Evolutionary conservation across 1,140 invertebrate species (phyloP), one percentile per base, ranked within the genome.

Genomic region (Caerostris extrusa): DNA sequence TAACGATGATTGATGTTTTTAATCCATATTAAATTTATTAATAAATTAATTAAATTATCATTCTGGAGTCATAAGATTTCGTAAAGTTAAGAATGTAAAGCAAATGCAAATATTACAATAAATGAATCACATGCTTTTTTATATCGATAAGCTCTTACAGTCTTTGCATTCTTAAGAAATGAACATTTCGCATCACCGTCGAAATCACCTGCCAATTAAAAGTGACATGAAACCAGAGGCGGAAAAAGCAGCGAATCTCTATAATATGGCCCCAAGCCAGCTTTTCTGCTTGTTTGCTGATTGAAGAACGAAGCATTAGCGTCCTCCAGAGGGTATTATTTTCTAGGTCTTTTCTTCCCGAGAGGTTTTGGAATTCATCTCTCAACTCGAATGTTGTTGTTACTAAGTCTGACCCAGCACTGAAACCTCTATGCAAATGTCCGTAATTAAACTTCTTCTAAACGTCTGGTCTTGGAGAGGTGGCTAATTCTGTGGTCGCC

Each of bases 361-460:
- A 50, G 69, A 34, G 69, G 5, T 10, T 53, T 10, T 77, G 19
- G 8, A 61, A 12, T 34, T 34, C 60, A 12, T 61, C 60, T 61
- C 34, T 77, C 69, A 12, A 34, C 34, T 34, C 34, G 34, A 34
- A 34, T 34, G 8, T 77, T 77, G 19, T 77, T 77, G 69, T 77
- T 77, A 77, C 69, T 53, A 77, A 77, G 69, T 77, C 50, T 77
- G 69, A 77, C 69, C 69, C 69, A 34, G 69, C 69, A 77, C 69
- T 77, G 69, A 77, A 77, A 77, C 69, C 69, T 77, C 69, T 77
- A 77, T 77, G 69, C 69, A 77, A 77, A 77, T 77, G 34, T 34
- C 7, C 19, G 34, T 77, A 77, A 77, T 77, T 77, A 77, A 77
- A 77, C 69, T 77, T 34, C 7, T 8, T 34, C 7, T 8, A 50